Evolutionary conservation across 2,888 invertebrate genomes (phyloP).

Genomic region (Graphium colonna): DNA sequence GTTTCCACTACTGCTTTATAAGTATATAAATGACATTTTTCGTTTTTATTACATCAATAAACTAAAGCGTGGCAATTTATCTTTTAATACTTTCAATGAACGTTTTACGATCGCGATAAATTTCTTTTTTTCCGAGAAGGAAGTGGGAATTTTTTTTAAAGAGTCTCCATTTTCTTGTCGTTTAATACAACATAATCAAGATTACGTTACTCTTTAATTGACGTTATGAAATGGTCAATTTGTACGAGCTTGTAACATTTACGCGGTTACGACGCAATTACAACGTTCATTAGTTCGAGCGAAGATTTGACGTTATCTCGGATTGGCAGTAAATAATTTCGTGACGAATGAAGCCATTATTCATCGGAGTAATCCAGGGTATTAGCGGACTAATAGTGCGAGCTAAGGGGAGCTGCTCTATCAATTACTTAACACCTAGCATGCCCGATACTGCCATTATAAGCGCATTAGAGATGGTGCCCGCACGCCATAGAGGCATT

Average conservation of each 20-base stretch:
- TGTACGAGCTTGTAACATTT: slow-evolving; percentile 7
- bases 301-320: slow-evolving; percentile 12
- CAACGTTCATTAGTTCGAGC: slow-evolving; percentile 14
- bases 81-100: neutral
- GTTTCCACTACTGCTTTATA: neutral
- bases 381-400: slow-evolving; percentile 58
- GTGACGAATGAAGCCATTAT: slow-evolving; percentile 34
- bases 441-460: slow-evolving; percentile 68
- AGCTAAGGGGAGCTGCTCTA: slow-evolving; percentile 60
- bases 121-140: neutral
- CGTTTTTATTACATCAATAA: too few species aligned
- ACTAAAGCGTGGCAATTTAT: too few species aligned
- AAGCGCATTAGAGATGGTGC: slow-evolving; percentile 69
- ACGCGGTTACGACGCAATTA: slow-evolving; percentile 17
- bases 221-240: slow-evolving; percentile 10
- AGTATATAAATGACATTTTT: too few species aligned
- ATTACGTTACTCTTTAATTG: neutral
- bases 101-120: neutral
- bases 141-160: too few species aligned
- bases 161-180: neutral
- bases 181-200: too few species aligned
- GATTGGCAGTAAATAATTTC: slow-evolving; percentile 23
- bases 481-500: slow-evolving; percentile 72
- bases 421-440: slow-evolving; percentile 72
- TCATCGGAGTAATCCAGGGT: slow-evolving; percentile 34